Percentiles rank a stretch among this genome's conserved stretches.
Evolutionary conservation across 2,113 vertebrate species (phyloP).

Genomic region (Zosterops japonicus): DNA sequence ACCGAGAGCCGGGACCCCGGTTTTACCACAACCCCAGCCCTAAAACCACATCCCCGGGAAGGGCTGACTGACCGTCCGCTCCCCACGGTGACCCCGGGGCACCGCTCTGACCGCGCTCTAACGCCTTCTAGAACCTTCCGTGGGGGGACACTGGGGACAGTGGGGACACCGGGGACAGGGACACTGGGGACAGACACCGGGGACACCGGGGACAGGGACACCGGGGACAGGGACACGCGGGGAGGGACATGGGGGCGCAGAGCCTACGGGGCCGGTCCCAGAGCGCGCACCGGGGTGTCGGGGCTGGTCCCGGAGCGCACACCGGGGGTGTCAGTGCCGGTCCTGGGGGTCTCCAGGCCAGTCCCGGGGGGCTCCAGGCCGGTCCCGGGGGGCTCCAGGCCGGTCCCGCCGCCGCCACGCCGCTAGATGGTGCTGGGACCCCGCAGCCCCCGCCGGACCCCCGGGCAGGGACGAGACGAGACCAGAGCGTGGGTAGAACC

Average conservation of each 20-base stretch:
- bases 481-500: no score
- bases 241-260: background rate
- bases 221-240: background rate
- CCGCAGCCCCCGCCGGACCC: no score
- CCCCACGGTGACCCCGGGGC: background rate
- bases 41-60: background rate
- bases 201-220: no score
- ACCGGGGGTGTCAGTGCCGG: no score
- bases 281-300: no score
- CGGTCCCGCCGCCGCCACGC: background rate
- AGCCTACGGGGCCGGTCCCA: background rate
- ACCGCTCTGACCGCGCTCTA: background rate
- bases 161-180: no score
- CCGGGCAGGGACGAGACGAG: no score
- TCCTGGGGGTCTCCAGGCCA: no score
- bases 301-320: no score
- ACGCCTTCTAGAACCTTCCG: constrained; percentile 3
- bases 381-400: background rate
- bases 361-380: no score
- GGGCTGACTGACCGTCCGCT: accelerated
- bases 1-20: accelerated
- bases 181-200: no score
- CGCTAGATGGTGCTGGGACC: background rate
- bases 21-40: background rate
- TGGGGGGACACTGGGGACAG: background rate